Percentiles rank a stretch among this genome's conserved stretches.
Conservation (phyloP, 2,113 vertebrate species). For the Balaenoptera acutorostrata region DNA sequence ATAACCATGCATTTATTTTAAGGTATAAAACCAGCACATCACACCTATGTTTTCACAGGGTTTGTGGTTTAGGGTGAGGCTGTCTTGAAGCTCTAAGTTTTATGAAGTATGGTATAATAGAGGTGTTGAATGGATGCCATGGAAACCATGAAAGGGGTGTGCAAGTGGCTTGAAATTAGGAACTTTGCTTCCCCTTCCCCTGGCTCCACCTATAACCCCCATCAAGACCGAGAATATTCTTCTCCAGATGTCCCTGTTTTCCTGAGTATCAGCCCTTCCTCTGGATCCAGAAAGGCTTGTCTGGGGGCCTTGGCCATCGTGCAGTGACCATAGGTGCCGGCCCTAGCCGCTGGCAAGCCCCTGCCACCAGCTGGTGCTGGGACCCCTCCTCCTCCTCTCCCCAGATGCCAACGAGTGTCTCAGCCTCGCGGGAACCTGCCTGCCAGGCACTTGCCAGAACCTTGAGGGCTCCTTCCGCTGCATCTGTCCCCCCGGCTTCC, state of each 20-base stretch:
- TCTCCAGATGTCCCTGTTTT: background rate
- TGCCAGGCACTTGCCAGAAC: constrained; percentile 95
- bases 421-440: constrained; percentile 88
- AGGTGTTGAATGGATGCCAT: background rate
- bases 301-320: background rate
- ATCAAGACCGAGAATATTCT: background rate
- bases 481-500: constrained; percentile 92
- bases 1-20: background rate
- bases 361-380: background rate
- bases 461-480: constrained; percentile 94
- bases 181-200: background rate
- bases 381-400: background rate
- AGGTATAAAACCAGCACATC: background rate
- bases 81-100: background rate
- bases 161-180: background rate
- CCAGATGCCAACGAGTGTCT: constrained; percentile 93
- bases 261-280: background rate
- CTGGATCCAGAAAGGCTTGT: background rate
- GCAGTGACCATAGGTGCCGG: background rate
- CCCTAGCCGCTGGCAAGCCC: background rate
- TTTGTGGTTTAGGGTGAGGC: background rate
- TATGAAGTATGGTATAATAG: background rate
- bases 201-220: background rate
- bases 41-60: background rate
- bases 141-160: background rate